Conservation (phyloP, 2,888 invertebrate genomes). For the Ectobius pallidus region DNA sequence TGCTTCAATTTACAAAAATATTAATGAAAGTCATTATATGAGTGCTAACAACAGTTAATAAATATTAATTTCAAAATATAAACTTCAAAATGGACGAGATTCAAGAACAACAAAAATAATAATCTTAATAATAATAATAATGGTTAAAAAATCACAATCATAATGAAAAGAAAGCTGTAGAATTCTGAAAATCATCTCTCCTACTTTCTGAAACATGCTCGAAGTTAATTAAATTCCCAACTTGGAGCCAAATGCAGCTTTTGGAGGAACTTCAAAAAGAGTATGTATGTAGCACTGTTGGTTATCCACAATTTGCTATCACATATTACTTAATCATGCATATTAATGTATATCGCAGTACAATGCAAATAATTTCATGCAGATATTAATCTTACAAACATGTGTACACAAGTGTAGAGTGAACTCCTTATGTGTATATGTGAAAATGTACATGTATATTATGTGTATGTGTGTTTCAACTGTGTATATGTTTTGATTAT, state of each 20-base stretch:
- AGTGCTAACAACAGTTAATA: no score
- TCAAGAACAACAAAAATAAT: no score
- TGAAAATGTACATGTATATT: conserved; percentile 5
- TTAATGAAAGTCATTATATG: no score
- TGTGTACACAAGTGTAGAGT: neutral
- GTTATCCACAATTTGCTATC: conserved; percentile 18
- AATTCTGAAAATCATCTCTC: neutral
- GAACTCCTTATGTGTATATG: neutral
- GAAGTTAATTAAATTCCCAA: neutral
- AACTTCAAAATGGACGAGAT: no score
- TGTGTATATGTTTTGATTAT: conserved; percentile 11
- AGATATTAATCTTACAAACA: neutral
- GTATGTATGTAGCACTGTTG: conserved; percentile 1
- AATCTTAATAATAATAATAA: no score
- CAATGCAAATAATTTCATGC: conserved; percentile 16
- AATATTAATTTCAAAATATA: no score
- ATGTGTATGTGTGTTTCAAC: neutral
- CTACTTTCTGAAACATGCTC: conserved; percentile 6
- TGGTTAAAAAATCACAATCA: no score
- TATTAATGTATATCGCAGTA: neutral
- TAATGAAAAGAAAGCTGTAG: neutral
- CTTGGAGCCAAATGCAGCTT: conserved; percentile 9
- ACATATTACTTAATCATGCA: conserved; percentile 23
- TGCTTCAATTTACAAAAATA: no score
- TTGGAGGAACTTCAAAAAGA: conserved; percentile 16